These are phyloP conservation scores for Pelodytes ibericus DNA, from an alignment of 2,797 vertebrate genomes.

Conservation along the genomic window DNA sequence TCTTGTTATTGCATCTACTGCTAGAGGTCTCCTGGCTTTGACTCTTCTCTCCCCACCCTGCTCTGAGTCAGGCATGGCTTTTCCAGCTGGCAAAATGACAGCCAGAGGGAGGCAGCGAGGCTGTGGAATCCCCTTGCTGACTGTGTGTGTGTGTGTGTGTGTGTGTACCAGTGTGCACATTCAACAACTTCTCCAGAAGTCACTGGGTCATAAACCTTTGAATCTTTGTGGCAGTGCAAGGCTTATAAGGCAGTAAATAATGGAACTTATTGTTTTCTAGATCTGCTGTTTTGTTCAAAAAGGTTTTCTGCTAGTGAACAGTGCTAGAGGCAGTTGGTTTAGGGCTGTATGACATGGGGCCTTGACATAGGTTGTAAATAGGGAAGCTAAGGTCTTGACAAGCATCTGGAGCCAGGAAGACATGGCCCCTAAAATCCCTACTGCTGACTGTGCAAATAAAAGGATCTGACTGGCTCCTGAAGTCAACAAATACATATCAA, in stretches of 20 bases:
- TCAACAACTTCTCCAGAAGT: background rate
- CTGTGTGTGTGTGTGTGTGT: no score
- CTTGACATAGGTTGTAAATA: no score
- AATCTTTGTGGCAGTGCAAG: background rate
- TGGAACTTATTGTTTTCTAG: background rate
- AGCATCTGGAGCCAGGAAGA: no score
- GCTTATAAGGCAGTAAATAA: background rate
- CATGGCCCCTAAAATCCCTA: no score
- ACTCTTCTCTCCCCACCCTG: slow-evolving; percentile 33
- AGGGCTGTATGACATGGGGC: background rate
- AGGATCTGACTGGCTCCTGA: no score
- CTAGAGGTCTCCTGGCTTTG: slow-evolving; percentile 15
- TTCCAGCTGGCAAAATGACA: slow-evolving; percentile 44
- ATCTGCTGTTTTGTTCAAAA: background rate
- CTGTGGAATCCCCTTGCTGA: slow-evolving; percentile 26
- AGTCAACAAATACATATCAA: no score
- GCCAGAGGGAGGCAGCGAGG: slow-evolving; percentile 30
- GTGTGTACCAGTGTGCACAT: slow-evolving; percentile 6
- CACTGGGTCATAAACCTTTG: background rate
- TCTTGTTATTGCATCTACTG: slow-evolving; percentile 26
- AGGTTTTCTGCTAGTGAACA: background rate
- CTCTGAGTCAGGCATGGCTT: slow-evolving; percentile 25
- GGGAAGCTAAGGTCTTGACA: no score
- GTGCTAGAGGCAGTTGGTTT: background rate
- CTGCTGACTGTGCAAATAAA: no score